phyloP scores from a whole-genome alignment of 2,113 vertebrate species.

The Ginglymostoma cirratum region DNA sequence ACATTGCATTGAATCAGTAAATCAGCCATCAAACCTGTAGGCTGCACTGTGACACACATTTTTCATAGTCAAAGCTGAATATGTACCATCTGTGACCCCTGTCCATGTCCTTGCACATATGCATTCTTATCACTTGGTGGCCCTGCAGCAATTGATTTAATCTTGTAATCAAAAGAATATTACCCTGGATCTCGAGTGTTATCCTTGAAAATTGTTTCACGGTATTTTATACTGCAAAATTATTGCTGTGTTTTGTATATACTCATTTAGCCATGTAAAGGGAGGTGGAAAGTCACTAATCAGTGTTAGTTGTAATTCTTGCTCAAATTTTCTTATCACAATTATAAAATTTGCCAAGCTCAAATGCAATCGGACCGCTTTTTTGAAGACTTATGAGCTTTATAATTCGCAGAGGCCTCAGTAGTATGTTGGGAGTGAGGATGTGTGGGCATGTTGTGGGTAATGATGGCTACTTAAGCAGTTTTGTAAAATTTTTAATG shows the following conservation, averaged over 20 bases:
- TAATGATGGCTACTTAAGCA: neutral
- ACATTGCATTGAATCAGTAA: neutral
- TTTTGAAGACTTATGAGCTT: too few relatives aligned
- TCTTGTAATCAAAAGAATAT: neutral
- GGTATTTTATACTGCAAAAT: neutral
- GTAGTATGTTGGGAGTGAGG: too few relatives aligned
- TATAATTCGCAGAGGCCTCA: too few relatives aligned
- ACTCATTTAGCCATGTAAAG: neutral
- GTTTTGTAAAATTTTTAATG: neutral
- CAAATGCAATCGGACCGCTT: neutral
- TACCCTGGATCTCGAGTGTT: neutral
- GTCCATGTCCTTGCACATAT: neutral
- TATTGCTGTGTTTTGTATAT: neutral
- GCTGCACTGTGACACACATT: neutral
- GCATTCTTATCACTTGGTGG: neutral
- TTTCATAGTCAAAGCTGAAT: neutral
- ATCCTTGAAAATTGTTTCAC: neutral
- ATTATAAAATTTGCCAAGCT: neutral
- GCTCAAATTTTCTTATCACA: neutral
- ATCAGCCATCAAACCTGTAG: neutral
- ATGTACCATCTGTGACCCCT: neutral
- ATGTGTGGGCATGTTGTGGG: neutral
- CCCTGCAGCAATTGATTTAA: neutral
- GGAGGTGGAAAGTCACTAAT: neutral
- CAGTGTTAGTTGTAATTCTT: neutral